These are phyloP conservation scores for Pseudocheirus occidentalis DNA, from an alignment of 2,797 vertebrate species.

Conservation along the genomic window DNA sequence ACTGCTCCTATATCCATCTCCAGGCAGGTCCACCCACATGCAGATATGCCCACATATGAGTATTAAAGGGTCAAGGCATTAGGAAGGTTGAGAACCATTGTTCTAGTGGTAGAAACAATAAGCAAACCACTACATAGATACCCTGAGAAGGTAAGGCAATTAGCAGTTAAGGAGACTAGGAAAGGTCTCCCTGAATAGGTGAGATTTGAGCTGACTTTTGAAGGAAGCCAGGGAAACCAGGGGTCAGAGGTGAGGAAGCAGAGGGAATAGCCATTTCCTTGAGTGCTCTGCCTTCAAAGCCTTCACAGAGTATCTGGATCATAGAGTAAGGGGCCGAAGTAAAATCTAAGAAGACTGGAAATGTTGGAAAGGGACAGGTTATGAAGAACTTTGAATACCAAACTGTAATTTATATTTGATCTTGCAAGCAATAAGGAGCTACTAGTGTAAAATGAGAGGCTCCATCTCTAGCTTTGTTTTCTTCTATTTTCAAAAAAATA, in stretches of 20 bases:
- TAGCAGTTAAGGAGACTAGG: background rate
- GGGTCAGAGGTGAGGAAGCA: background rate
- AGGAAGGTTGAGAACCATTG: too few relatives aligned
- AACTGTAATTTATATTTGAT: background rate
- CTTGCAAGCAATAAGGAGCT: background rate
- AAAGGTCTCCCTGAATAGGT: background rate
- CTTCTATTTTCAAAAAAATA: background rate
- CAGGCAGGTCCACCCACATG: too few relatives aligned
- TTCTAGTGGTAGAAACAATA: background rate
- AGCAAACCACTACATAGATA: background rate
- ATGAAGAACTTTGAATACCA: background rate
- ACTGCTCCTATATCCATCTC: too few relatives aligned
- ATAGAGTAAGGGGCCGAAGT: background rate
- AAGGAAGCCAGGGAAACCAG: background rate
- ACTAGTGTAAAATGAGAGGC: background rate
- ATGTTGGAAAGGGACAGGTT: background rate
- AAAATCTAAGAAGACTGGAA: background rate
- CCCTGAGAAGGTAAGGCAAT: background rate
- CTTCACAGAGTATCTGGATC: background rate
- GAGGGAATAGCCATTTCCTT: background rate
- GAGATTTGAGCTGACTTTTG: background rate
- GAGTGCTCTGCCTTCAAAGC: background rate
- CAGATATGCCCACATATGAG: too few relatives aligned
- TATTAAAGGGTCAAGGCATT: too few relatives aligned
- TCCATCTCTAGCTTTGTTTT: background rate